Evolutionary conservation across 2,797 vertebrate species (phyloP).

Genomic region (Gymnopithys bicolor): DNA sequence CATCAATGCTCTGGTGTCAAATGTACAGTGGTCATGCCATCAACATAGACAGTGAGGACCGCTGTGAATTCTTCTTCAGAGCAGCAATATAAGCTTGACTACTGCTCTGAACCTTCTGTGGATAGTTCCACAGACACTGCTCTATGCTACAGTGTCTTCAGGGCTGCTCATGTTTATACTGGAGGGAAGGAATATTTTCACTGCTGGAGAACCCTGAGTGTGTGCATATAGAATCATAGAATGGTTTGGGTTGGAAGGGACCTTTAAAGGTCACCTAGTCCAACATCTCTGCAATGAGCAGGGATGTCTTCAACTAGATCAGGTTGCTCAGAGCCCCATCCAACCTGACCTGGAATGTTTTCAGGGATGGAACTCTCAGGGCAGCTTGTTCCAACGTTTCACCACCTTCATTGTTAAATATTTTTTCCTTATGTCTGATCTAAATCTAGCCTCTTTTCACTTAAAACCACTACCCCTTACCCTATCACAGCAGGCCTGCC

Average conservation of each 20-base stretch:
- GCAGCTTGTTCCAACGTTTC: not conserved
- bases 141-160: not conserved
- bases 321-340: not conserved
- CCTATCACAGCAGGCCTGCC: not conserved
- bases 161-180: not conserved
- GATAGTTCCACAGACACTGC: not conserved
- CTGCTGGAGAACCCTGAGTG: not conserved
- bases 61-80: not conserved
- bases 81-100: not conserved
- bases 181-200: not conserved
- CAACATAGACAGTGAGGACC: not conserved
- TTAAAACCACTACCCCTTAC: not conserved
- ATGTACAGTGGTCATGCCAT: not conserved
- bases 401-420: not conserved
- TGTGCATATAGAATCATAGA: not conserved
- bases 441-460: not conserved
- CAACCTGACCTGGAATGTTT: not conserved
- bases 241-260: not conserved
- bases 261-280: not conserved
- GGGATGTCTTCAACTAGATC: not conserved
- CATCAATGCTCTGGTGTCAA: not conserved
- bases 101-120: not conserved
- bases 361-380: not conserved
- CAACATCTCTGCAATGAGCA: not conserved
- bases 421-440: not conserved